Base-by-base conservation (phyloP, 2,888 invertebrate genomes). In the Ormia ochracea region DNA sequence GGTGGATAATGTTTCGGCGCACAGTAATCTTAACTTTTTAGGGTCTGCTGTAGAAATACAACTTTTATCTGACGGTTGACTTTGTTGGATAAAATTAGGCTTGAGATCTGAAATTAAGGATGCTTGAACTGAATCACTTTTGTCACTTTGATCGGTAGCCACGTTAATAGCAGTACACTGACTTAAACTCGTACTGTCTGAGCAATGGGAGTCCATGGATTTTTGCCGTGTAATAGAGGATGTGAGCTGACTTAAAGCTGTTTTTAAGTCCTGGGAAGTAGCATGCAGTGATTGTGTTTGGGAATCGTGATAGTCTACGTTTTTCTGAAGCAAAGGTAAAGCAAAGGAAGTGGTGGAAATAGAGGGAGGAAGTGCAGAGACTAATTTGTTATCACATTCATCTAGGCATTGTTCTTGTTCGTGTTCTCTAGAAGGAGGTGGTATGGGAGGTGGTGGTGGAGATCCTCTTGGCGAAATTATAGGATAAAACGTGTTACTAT, bases 141-240 rank as follows among this genome's bases (percentile, higher is more conserved):
- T 38, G 28, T 38, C 65, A 36, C 73, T 84, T 70, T 84, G 82
- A 43, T 83, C 84, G 63, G 85, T 84, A 81, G 85, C 88, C 83
- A 88, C 69, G 81, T 89, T 84, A 69, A 89, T 89, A 86, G 93
- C 93, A 86, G 93, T 93, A 78, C 93, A 93, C 31, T 94, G 94
- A 87, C 93, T 93, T 84, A 93, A 88, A 43, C 92, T 91, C 26
- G 92, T 91, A 59, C 91, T 89, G 77, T 93, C 93, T 72, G 93
- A 93, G 86, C 92, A 91, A 83, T 92, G 91, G 85, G 92, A 92
- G 85, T 92, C 92, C 65, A 91, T 90, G 50, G 93, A 93, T 86
- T 92, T 92, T 88, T 92, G 92, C 65, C 93, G 92, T 54, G 74
- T 70, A 28, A 33, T 26, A 68, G 76, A 45, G 76, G 56, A 73